Percentiles rank a stretch among this genome's conserved stretches.
Evolutionary conservation across 35 echinoderm and acorn worm genomes (phyloP).

Genomic region (Heliocidaris tuberculata): DNA sequence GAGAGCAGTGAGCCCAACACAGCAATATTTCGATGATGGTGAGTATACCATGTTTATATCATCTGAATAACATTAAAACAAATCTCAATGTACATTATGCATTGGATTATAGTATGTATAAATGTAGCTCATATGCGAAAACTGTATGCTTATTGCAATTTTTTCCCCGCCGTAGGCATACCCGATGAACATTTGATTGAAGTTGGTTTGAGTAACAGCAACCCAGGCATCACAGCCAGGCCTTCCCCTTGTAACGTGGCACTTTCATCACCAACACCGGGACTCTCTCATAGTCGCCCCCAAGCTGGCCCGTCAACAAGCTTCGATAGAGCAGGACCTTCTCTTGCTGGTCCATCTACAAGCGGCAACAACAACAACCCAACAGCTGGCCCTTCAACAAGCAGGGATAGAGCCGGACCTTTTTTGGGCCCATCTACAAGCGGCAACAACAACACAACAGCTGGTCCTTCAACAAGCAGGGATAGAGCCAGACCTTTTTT

Average conservation of each 20-base stretch:
- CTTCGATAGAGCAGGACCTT: neutral
- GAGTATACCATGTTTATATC: too few relatives aligned
- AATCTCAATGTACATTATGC: too few relatives aligned
- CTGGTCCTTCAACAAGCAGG: too few relatives aligned
- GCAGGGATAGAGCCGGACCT: neutral
- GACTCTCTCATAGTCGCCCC: neutral
- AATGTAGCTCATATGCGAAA: too few relatives aligned
- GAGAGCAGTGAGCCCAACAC: too few relatives aligned
- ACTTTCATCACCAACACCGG: neutral
- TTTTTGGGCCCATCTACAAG: too few relatives aligned
- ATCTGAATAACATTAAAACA: too few relatives aligned
- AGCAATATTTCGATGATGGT: too few relatives aligned
- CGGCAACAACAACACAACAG: too few relatives aligned
- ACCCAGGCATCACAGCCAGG: neutral
- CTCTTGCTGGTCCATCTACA: neutral
- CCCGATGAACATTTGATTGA: slow-evolving; percentile 8
- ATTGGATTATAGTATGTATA: too few relatives aligned
- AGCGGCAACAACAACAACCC: neutral
- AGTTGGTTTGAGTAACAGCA: neutral
- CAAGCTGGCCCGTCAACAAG: neutral
- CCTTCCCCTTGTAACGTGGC: neutral
- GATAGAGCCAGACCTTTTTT: too few relatives aligned
- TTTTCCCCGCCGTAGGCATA: neutral
- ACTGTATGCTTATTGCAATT: neutral
- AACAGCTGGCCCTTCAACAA: neutral